Base-by-base conservation (phyloP, 2,888 invertebrate genomes). In the Tetragnatha montana region DNA sequence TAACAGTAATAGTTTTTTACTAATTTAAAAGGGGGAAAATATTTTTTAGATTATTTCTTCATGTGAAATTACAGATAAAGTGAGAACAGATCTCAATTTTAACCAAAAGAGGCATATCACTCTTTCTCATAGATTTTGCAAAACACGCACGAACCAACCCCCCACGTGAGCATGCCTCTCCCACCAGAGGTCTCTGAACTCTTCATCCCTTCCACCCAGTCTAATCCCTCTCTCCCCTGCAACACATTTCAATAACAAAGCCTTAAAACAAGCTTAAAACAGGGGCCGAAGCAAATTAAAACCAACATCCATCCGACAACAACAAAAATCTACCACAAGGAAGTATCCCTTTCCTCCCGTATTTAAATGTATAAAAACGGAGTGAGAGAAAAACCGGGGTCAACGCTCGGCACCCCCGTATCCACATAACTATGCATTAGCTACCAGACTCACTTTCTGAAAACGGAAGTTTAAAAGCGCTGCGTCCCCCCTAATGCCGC, bases 401-500 rank as follows among this genome's bases (percentile, higher is more conserved):
- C 83, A 88, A 88, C 69, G 88, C 68, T 80, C 83, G 47, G 83
- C 83, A 88, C 88, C 88, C 88, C 88, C 80, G 69, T 84, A 84
- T 73, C 81, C 87, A 81, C 71, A 81, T 85, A 85, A 85, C 85
- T 85, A 85, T 85, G 85, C 85, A 85, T 85, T 85, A 85, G 85
- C 71, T 76, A 79, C 19, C 75, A 75, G 60, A 88, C 87, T 89
- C 89, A 89, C 89, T 89, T 89, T 89, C 89, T 35, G 76, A 85
- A 89, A 89, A 85, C 89, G 89, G 89, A 89, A 89, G 89, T 89
- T 89, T 89, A 89, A 89, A 78, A 78, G 76, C 76, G 35, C 35
- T 35, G 35, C 35, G 81, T 81, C 47, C 49, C 75, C 50, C 69
- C 50, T 82, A 82, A 60, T 79, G 74, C 82, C n/a, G 81, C 73